Conservation (phyloP, 2,888 invertebrate genomes). For the Acleris sparsana region DNA sequence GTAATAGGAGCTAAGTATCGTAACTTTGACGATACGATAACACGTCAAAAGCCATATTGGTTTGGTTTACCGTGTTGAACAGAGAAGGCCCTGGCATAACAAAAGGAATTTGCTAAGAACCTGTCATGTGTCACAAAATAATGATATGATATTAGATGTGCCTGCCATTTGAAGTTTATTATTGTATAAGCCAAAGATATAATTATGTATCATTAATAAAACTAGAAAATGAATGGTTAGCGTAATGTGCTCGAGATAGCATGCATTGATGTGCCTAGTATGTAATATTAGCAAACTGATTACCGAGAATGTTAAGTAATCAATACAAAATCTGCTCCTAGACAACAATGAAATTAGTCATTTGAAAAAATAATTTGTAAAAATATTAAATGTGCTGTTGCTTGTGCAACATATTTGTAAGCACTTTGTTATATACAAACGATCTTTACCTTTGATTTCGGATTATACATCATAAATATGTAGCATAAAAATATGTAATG, state of each 20-base stretch:
- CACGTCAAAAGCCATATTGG: too few species aligned
- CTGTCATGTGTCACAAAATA: neutral
- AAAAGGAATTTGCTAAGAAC: neutral
- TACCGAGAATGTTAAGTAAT: slow-evolving; percentile 4
- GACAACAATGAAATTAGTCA: too few species aligned
- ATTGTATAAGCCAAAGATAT: slow-evolving; percentile 28
- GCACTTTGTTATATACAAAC: too few species aligned
- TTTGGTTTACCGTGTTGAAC: too few species aligned
- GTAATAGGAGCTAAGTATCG: too few species aligned
- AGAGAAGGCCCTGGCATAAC: neutral
- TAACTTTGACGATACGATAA: too few species aligned
- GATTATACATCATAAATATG: too few species aligned
- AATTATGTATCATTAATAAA: slow-evolving; percentile 14
- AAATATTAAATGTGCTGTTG: too few species aligned
- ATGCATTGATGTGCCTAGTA: slow-evolving; percentile 33
- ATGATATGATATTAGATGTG: slow-evolving; percentile 24
- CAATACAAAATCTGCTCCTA: too few species aligned
- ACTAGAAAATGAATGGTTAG: slow-evolving; percentile 23
- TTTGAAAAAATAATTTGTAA: too few species aligned
- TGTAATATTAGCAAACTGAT: slow-evolving; percentile 10
- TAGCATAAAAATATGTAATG: slow-evolving; percentile 3
- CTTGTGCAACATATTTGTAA: too few species aligned
- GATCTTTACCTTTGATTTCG: too few species aligned
- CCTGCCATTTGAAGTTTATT: slow-evolving; percentile 23
- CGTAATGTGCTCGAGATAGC: slow-evolving; percentile 14